A percentile compares a stretch with the other conserved stretches of the same genome.
Evolutionary conservation across 2,797 vertebrate species (phyloP).

Genomic region (Hippoglossus hippoglossus): DNA sequence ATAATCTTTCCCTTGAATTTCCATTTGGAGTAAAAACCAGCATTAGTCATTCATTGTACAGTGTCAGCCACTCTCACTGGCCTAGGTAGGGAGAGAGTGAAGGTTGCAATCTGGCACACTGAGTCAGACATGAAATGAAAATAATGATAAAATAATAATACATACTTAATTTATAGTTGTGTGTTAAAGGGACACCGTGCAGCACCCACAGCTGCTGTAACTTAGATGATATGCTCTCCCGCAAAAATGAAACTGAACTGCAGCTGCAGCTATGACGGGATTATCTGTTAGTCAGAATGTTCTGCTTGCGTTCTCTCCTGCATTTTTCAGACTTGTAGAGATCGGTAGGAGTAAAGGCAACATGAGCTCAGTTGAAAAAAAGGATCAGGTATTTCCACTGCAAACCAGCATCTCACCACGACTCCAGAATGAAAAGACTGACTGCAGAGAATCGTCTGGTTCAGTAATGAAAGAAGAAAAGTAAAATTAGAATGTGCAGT

Average conservation of each 20-base stretch:
- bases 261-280: not conserved
- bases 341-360: no score
- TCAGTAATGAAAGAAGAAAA: no score
- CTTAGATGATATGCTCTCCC: not conserved
- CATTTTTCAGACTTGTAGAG: no score
- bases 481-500: no score
- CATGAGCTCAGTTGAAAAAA: no score
- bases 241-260: not conserved
- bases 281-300: no score
- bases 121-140: not conserved
- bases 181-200: not conserved
- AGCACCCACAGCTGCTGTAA: not conserved
- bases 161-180: not conserved
- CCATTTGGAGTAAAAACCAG: slow-evolving; percentile 30
- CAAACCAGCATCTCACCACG: no score
- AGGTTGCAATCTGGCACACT: not conserved
- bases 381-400: no score
- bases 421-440: no score
- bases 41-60: slow-evolving; percentile 40
- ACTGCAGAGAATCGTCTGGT: no score
- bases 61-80: slow-evolving; percentile 31
- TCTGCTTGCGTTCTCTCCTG: no score
- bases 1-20: slow-evolving; percentile 45
- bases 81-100: slow-evolving; percentile 2
- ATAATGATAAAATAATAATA: slow-evolving; percentile 5